Percentiles rank a stretch among this genome's conserved stretches.
phyloP scores from a whole-genome alignment of 2,888 invertebrate species.

The Cheilosia pagana region DNA sequence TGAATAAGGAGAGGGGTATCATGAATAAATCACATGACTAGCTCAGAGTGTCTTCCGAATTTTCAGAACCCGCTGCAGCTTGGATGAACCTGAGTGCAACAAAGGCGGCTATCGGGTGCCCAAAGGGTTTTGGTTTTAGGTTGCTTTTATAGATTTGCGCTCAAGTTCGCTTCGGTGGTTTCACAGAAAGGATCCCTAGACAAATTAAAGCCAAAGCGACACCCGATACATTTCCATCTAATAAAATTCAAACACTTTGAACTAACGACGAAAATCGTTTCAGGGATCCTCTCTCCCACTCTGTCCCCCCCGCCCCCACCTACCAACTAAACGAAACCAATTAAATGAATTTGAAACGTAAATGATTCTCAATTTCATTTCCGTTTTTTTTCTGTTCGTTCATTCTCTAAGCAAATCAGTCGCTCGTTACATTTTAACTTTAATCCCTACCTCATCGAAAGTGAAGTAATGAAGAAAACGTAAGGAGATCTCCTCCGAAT shows the following conservation, averaged over 20 bases:
- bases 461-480: conserved; percentile 32
- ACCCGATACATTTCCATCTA: neutral
- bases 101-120: too few relatives aligned
- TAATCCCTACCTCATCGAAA: conserved; percentile 60
- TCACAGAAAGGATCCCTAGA: too few relatives aligned
- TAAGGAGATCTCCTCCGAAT: neutral
- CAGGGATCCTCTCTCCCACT: conserved; percentile 34
- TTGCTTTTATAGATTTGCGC: too few relatives aligned
- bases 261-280: conserved; percentile 47
- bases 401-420: conserved; percentile 46
- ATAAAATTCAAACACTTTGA: neutral
- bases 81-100: too few relatives aligned
- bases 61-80: too few relatives aligned
- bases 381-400: conserved; percentile 8
- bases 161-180: too few relatives aligned
- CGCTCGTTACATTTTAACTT: conserved; percentile 39
- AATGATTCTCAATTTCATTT: conserved; percentile 44
- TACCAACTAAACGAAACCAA: conserved; percentile 43
- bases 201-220: neutral
- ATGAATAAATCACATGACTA: too few relatives aligned
- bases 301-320: neutral
- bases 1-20: too few relatives aligned
- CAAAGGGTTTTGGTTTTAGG: too few relatives aligned
- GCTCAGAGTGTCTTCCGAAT: too few relatives aligned
- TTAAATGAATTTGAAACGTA: conserved; percentile 64